Evolutionary conservation across 2,797 vertebrate species (phyloP), one percentile per base, ranked within the genome.

Genomic region (Chromobotia macracanthus): DNA sequence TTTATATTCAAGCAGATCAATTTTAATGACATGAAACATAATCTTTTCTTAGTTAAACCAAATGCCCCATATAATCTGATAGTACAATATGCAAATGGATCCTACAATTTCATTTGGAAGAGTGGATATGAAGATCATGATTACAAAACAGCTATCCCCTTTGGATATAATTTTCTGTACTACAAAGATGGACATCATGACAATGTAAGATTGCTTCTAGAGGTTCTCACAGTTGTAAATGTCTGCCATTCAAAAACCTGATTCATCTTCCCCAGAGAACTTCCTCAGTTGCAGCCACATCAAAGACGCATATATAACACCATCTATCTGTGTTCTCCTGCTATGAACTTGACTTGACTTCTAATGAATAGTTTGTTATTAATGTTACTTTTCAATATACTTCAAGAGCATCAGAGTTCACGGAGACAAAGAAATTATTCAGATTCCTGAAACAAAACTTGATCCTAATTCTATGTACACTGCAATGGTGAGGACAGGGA

Each of bases 111-210:
- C 50, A 84, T 51, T 1, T 90, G 88, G 87, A 82, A 3, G 10
- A 89, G 77, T 76, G 83, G 80, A 0, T 92, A 90, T 75, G 80
- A 90, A 69, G 0, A 0, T 0, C 81, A 88, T 0, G 0, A 0
- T 0, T 85, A 61, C 70, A 0, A 69, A 0, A 0, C 0, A 0
- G 0, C 0, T 0, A 0, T 0, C 0, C 0, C 0, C 0, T 18
- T 88, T 0, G 0, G 0, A 0, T 91, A 86, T 12, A 2, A 85
- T 23, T 11, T 91, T 1, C 18, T 9, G 0, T 81, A 87, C 77
- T 75, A 86, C 60, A 80, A 69, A 74, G 72, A 65, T 19, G 68
- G 56, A 23, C 19, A 82, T 51, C 0, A 25, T 23, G 0, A 7
- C 21, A 16, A 0, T 0, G 21, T 83, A n/a, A 66, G 1, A 16